Conservation (phyloP, 2,113 vertebrate genomes). For the Tamias sibiricus region DNA sequence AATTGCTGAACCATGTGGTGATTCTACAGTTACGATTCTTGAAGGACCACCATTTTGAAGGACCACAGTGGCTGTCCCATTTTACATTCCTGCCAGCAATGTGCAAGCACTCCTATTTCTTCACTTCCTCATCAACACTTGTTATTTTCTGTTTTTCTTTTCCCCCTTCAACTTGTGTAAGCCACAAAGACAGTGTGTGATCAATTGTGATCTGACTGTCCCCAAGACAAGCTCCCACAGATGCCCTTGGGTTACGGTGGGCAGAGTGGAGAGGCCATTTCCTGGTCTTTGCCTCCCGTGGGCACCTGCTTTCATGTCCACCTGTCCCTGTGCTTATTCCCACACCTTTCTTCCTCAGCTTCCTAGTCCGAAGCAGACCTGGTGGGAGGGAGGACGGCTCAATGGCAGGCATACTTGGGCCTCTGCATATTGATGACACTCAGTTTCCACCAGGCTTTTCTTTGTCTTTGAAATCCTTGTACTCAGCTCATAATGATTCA, state of each 20-base stretch:
- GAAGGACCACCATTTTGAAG: neutral
- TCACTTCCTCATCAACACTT: neutral
- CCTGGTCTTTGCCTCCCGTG: neutral
- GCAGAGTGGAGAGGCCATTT: neutral
- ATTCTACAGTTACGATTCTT: neutral
- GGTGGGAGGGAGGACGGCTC: neutral
- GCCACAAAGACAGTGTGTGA: neutral
- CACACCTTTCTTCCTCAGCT: neutral
- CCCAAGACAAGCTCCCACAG: neutral
- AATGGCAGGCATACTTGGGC: neutral
- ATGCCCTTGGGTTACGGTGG: neutral
- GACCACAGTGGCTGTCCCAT: accelerated
- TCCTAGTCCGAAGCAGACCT: neutral
- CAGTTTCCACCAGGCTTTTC: neutral
- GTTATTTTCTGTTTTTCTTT: neutral
- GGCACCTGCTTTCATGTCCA: neutral
- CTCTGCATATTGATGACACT: neutral
- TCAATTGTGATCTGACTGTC: neutral
- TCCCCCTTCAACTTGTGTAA: neutral
- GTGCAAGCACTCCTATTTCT: neutral
- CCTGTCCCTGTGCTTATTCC: neutral
- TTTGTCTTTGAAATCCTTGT: neutral
- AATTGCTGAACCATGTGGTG: neutral
- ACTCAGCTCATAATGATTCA: neutral
- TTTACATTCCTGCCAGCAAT: neutral